Evolutionary conservation across 1,140 invertebrate species (phyloP).

Genomic region (Cherax destructor): DNA sequence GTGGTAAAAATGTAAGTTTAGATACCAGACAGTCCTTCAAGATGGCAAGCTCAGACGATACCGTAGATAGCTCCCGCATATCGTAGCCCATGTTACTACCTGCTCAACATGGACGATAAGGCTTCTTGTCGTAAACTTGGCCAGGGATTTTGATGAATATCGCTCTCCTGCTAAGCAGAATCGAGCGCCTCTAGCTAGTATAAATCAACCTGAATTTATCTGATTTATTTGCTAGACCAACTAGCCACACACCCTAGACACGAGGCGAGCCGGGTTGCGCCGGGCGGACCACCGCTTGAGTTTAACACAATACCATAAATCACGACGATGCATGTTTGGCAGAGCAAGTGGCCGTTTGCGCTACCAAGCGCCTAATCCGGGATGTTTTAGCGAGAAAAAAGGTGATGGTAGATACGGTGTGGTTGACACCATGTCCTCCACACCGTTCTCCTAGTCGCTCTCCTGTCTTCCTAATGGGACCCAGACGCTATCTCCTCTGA

Average conservation of each 20-base stretch:
- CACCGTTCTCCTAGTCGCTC: no score
- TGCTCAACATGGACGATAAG: background rate
- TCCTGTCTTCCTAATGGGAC: background rate
- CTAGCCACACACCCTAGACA: background rate
- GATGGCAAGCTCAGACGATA: no score
- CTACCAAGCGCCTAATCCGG: background rate
- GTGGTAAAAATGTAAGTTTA: no score
- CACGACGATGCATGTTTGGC: background rate
- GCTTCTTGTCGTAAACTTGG: background rate
- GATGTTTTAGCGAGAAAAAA: background rate
- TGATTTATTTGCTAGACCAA: background rate
- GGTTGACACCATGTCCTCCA: background rate
- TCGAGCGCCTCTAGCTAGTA: background rate
- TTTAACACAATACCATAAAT: background rate
- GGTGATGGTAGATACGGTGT: background rate
- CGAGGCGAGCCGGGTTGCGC: background rate
- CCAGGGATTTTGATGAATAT: slow-evolving; percentile 1
- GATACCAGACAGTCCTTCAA: no score
- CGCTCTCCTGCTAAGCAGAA: background rate
- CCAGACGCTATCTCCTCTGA: background rate
- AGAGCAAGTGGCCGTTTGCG: background rate
- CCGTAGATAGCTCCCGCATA: no score
- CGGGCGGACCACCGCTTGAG: background rate
- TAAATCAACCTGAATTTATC: slow-evolving; percentile 14
- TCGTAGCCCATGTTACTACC: no score